A percentile compares a stretch with the other conserved stretches of the same genome.
These are phyloP conservation scores for Schizotus pectinicornis DNA, from an alignment of 2,888 invertebrate genomes.

Conservation along the genomic window DNA sequence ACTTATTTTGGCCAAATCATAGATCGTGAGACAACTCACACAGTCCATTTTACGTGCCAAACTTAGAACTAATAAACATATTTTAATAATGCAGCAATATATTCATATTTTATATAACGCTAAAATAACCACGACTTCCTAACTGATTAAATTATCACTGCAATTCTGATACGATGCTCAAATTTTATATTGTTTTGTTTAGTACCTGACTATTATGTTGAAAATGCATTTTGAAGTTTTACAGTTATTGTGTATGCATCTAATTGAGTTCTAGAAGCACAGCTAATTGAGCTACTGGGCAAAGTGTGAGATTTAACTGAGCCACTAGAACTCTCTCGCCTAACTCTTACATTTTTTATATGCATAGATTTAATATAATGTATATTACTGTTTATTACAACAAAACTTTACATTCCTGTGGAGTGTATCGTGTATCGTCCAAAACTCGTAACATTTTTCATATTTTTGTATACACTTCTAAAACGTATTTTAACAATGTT, in stretches of 20 bases:
- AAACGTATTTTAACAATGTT: constrained; percentile 33
- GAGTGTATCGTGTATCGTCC: constrained; percentile 20
- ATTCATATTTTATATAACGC: constrained; percentile 25
- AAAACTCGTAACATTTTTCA: constrained; percentile 11
- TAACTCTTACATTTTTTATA: constrained; percentile 27
- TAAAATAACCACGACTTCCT: constrained; percentile 18
- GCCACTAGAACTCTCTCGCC: neutral
- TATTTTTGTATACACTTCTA: constrained; percentile 25
- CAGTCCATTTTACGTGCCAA: constrained; percentile 45
- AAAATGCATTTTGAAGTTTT: constrained; percentile 25
- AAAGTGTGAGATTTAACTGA: too few species aligned
- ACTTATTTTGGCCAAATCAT: constrained; percentile 30
- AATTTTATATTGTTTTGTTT: constrained; percentile 29
- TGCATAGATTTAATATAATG: constrained; percentile 15
- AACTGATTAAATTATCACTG: constrained; percentile 17
- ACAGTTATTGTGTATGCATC: constrained; percentile 19
- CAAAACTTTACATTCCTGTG: constrained; percentile 29
- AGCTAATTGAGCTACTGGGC: too few species aligned
- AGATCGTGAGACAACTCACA: constrained; percentile 26
- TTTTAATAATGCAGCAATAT: constrained; percentile 36
- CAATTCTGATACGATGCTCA: constrained; percentile 27
- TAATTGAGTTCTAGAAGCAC: constrained; percentile 1
- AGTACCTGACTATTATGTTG: constrained; percentile 31
- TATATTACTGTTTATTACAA: constrained; percentile 14
- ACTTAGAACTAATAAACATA: constrained; percentile 35